Evolutionary conservation across 2,797 vertebrate genomes (phyloP).

Genomic region (Labeo calbasu): DNA sequence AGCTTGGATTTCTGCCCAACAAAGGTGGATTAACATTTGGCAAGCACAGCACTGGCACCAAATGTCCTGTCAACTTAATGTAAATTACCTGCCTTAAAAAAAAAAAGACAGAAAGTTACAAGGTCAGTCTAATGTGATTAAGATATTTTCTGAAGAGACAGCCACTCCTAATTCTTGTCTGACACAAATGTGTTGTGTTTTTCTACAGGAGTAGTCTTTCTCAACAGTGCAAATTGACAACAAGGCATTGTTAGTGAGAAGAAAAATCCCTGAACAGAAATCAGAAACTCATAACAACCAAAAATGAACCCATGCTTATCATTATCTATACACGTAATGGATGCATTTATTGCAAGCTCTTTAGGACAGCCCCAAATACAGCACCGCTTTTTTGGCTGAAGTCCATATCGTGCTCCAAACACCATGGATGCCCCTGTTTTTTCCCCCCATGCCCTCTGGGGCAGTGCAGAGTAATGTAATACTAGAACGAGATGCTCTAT

Average conservation of each 20-base stretch:
- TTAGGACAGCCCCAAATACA: constrained; percentile 38
- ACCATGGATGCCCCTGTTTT: constrained; percentile 42
- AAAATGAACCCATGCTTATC: constrained; percentile 3
- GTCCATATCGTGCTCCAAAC: constrained; percentile 55
- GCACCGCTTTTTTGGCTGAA: constrained; percentile 41
- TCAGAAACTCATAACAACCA: constrained; percentile 21
- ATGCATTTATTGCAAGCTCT: constrained; percentile 45
- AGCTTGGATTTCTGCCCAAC: constrained; percentile 55
- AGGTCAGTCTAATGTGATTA: constrained; percentile 58
- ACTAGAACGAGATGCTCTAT: constrained; percentile 52
- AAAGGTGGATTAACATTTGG: constrained; percentile 62
- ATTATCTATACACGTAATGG: constrained; percentile 13
- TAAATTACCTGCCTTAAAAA: constrained; percentile 51
- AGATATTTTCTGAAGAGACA: constrained; percentile 51
- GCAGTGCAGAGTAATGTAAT: constrained; percentile 55
- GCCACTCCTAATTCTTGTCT: constrained; percentile 23
- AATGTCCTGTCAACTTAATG: constrained; percentile 53
- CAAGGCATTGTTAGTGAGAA: not conserved
- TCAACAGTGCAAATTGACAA: not conserved
- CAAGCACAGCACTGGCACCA: constrained; percentile 54
- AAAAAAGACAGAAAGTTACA: constrained; percentile 34
- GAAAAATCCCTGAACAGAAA: not conserved
- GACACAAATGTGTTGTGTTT: not conserved
- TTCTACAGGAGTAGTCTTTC: not conserved
- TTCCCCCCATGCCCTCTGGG: constrained; percentile 50